Percentiles rank a stretch among this genome's conserved stretches.
These are phyloP conservation scores for Gymnopithys bicolor DNA, from an alignment of 2,797 vertebrate genomes.

Conservation along the genomic window DNA sequence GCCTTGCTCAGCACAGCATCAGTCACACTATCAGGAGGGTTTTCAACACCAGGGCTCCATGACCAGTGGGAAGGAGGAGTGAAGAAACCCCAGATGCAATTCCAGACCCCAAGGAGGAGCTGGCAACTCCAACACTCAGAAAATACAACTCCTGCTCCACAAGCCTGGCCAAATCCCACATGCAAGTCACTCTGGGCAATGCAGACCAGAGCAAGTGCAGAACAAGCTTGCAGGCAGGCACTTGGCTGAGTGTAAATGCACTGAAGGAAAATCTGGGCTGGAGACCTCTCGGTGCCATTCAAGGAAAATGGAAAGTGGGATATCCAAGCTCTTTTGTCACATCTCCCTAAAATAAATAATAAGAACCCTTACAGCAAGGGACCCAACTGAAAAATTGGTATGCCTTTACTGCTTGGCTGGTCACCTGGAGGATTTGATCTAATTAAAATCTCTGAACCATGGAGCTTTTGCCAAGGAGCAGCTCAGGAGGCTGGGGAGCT, in stretches of 20 bases:
- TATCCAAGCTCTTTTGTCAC: background rate
- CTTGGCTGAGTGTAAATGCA: background rate
- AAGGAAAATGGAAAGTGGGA: background rate
- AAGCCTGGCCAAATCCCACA: background rate
- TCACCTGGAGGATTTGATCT: conserved; percentile 40
- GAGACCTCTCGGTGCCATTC: background rate
- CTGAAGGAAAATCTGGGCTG: background rate
- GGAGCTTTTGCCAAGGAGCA: conserved; percentile 17
- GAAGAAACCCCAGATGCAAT: background rate
- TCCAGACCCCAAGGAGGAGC: background rate
- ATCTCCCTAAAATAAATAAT: conserved; percentile 28
- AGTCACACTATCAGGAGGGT: background rate
- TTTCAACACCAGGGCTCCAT: background rate
- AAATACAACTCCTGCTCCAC: background rate
- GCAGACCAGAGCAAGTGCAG: background rate
- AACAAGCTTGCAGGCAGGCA: background rate
- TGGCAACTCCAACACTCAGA: background rate
- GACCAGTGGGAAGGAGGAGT: rapidly evolving
- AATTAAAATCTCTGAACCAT: conserved; percentile 58
- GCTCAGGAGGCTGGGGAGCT: background rate
- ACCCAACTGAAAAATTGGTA: background rate
- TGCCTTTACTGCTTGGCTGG: conserved; percentile 20
- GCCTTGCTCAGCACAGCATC: background rate
- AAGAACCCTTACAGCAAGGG: background rate
- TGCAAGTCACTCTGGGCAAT: background rate